A percentile compares a stretch with the other conserved stretches of the same genome.
These are phyloP conservation scores for Chrysaora quinquecirrha DNA, from an alignment of 30 jellyfish, hydroid and myxozoan genomes.

Conservation along the genomic window DNA sequence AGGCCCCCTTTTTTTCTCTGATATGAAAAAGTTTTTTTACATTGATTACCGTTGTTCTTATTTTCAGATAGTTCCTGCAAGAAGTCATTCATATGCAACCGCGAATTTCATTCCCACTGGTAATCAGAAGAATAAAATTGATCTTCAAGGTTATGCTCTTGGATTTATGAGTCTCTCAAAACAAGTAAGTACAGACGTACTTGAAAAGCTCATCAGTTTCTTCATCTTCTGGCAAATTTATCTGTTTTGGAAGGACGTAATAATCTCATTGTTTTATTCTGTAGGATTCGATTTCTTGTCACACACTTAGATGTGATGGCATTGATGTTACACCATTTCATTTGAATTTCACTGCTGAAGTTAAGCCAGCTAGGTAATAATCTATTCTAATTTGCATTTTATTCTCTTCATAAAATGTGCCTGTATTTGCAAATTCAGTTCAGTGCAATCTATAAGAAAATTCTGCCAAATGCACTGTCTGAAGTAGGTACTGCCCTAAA, in stretches of 20 bases:
- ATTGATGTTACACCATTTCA: slow-evolving; percentile 86
- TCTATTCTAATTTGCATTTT: background rate
- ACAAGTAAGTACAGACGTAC: slow-evolving; percentile 69
- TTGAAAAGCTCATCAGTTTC: no score
- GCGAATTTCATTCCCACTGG: slow-evolving; percentile 71
- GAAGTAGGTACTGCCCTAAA: no score
- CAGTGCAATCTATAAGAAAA: no score
- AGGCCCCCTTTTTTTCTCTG: no score
- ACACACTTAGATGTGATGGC: slow-evolving; percentile 79
- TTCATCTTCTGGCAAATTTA: no score
- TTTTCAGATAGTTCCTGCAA: slow-evolving; percentile 89
- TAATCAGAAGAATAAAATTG: slow-evolving; percentile 25
- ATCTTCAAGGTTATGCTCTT: slow-evolving; percentile 84
- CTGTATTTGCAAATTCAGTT: no score
- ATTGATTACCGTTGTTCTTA: no score
- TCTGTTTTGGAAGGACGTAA: no score
- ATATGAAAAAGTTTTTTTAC: no score
- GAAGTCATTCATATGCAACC: slow-evolving; percentile 46
- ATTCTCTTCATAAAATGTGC: no score
- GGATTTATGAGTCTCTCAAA: slow-evolving; percentile 85
- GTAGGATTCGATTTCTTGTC: slow-evolving; percentile 10
- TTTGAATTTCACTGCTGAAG: slow-evolving; percentile 75
- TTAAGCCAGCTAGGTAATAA: slow-evolving; percentile 82
- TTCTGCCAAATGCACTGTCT: no score
- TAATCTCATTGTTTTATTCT: background rate